Conservation (phyloP, 2,113 vertebrate species). For the Anser cygnoides region DNA sequence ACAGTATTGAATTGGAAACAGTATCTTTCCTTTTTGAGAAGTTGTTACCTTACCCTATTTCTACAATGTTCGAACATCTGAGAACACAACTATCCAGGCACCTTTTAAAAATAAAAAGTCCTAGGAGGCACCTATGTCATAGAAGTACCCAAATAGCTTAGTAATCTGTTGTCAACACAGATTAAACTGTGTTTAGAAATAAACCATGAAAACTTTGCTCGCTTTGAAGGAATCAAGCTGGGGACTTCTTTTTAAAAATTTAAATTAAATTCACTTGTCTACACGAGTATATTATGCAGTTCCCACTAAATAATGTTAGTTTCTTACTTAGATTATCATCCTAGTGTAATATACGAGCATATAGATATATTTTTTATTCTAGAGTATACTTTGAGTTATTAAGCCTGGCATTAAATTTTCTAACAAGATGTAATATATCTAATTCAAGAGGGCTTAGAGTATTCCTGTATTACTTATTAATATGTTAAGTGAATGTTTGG, state of each 20-base stretch:
- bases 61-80: neutral
- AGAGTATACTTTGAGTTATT: slow-evolving; percentile 55
- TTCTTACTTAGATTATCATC: slow-evolving; percentile 6
- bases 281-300: neutral
- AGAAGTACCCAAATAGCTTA: neutral
- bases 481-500: slow-evolving; percentile 62
- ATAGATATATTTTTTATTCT: slow-evolving; percentile 40
- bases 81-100: neutral
- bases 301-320: neutral
- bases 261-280: slow-evolving; percentile 8
- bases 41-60: neutral
- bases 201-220: neutral
- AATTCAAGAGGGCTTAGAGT: slow-evolving; percentile 59
- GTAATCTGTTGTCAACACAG: neutral
- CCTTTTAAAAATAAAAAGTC: neutral
- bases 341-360: neutral
- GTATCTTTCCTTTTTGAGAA: neutral
- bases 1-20: neutral
- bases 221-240: neutral
- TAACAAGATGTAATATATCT: slow-evolving; percentile 62
- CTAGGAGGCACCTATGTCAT: neutral
- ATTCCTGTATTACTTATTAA: slow-evolving; percentile 69
- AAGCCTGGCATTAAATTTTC: slow-evolving; percentile 61
- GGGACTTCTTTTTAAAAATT: neutral
- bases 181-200: neutral